These are phyloP conservation scores for Somateria mollissima DNA, from an alignment of 2,797 vertebrate species.

Conservation along the genomic window DNA sequence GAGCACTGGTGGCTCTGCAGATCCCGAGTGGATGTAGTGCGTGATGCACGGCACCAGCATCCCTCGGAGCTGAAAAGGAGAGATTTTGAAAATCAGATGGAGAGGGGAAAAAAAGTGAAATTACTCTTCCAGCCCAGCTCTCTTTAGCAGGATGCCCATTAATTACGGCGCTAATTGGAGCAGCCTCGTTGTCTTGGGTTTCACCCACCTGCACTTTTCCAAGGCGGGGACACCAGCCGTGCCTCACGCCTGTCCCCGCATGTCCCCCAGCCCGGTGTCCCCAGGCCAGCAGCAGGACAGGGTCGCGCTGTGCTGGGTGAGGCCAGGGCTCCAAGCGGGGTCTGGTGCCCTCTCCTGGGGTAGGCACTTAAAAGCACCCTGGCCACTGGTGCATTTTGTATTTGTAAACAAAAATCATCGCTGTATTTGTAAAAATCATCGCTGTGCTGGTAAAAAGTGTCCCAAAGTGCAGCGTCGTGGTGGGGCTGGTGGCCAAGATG, in stretches of 20 bases:
- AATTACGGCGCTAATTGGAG: too few relatives aligned
- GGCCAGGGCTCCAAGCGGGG: neutral
- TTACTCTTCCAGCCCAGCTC: too few relatives aligned
- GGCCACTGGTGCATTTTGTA: neutral
- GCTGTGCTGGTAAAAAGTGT: neutral
- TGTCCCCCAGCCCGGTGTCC: neutral
- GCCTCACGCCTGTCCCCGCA: neutral
- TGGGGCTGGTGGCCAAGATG: neutral
- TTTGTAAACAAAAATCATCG: neutral
- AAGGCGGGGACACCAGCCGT: neutral
- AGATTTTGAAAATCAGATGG: too few relatives aligned
- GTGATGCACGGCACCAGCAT: neutral
- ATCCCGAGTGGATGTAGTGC: neutral
- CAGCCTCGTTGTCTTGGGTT: too few relatives aligned
- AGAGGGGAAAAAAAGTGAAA: too few relatives aligned
- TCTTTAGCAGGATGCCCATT: too few relatives aligned
- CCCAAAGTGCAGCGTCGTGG: neutral
- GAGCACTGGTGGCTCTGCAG: too few relatives aligned
- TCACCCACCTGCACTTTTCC: neutral
- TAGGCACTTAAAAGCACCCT: slow-evolving; percentile 59
- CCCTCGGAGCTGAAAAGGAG: neutral
- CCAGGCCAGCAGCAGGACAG: accelerated
- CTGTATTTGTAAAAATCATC: neutral
- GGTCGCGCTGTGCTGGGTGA: neutral
- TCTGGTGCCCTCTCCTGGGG: slow-evolving; percentile 72